Conservation (phyloP, 2,113 vertebrate species). For the Rana temporaria region DNA sequence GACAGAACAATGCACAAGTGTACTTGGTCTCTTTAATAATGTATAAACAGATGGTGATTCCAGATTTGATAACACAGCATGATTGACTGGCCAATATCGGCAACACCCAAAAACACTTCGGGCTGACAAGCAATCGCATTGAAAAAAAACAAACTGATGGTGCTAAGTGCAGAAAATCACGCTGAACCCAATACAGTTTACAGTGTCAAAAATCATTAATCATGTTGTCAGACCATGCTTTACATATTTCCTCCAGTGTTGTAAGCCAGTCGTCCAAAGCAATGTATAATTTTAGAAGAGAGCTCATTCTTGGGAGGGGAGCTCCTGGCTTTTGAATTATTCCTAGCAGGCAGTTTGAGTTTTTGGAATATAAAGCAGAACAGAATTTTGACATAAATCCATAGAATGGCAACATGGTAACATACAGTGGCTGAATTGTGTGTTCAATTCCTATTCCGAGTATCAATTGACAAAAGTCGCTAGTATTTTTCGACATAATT, state of each 20-base stretch:
- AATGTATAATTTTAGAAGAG: slow-evolving; percentile 75
- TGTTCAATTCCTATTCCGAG: too few relatives aligned
- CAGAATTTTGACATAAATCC: neutral
- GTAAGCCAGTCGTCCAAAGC: slow-evolving; percentile 66
- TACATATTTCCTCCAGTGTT: slow-evolving; percentile 68
- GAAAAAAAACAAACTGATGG: slow-evolving; percentile 62
- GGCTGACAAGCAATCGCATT: slow-evolving; percentile 28
- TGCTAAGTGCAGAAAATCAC: slow-evolving; percentile 60
- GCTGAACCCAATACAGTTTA: slow-evolving; percentile 68
- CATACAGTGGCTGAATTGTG: slow-evolving; percentile 16
- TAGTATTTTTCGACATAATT: neutral
- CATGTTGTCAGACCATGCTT: slow-evolving; percentile 72
- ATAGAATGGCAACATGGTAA: neutral
- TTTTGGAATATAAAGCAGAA: slow-evolving; percentile 56
- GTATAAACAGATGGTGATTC: slow-evolving; percentile 47
- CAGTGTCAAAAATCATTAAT: slow-evolving; percentile 78
- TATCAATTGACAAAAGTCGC: neutral
- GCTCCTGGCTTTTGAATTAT: slow-evolving; percentile 75
- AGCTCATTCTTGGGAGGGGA: slow-evolving; percentile 70
- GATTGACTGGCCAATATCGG: slow-evolving; percentile 36
- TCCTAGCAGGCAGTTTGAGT: slow-evolving; percentile 76
- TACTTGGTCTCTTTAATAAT: slow-evolving; percentile 42
- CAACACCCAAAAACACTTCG: slow-evolving; percentile 51
- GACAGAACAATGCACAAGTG: slow-evolving; percentile 51
- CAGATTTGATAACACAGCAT: slow-evolving; percentile 31